These are phyloP conservation scores for Molorchus minor DNA, from an alignment of 2,888 invertebrate genomes.

Conservation along the genomic window DNA sequence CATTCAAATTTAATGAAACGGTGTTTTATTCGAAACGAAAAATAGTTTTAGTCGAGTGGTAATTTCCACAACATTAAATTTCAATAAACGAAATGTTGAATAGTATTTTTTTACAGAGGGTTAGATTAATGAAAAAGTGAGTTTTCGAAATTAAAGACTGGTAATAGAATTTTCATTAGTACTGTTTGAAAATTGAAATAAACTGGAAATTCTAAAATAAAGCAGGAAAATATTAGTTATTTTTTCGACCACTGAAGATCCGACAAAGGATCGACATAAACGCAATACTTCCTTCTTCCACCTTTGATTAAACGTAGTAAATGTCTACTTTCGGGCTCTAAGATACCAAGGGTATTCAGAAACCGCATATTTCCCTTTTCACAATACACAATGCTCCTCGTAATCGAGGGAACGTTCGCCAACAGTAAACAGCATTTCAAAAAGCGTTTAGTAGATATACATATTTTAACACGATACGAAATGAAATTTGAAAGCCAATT, in stretches of 20 bases:
- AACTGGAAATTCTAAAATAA: too few species aligned
- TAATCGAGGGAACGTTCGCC: not conserved
- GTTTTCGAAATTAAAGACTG: too few species aligned
- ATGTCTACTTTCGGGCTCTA: conserved; percentile 15
- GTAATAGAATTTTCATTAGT: too few species aligned
- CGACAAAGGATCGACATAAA: too few species aligned
- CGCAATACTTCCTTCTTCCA: conserved; percentile 15
- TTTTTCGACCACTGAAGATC: too few species aligned
- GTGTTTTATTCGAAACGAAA: not conserved
- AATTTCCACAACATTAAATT: not conserved
- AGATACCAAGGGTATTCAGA: conserved; percentile 16
- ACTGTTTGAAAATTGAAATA: too few species aligned
- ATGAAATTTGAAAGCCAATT: conserved; percentile 1
- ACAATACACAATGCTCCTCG: conserved; percentile 5
- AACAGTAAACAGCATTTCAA: conserved; percentile 3
- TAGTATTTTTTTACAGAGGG: too few species aligned
- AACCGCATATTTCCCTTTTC: conserved; percentile 10
- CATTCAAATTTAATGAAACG: too few species aligned
- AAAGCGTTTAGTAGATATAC: conserved; percentile 14
- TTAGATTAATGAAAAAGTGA: too few species aligned
- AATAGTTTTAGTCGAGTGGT: not conserved
- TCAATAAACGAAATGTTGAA: not conserved
- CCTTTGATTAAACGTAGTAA: conserved; percentile 18
- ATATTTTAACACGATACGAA: conserved; percentile 9
- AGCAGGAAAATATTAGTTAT: too few species aligned